Evolutionary conservation across 2,113 vertebrate species (phyloP), one percentile per base, ranked within the genome.

Genomic region (Deroptyus accipitrinus): DNA sequence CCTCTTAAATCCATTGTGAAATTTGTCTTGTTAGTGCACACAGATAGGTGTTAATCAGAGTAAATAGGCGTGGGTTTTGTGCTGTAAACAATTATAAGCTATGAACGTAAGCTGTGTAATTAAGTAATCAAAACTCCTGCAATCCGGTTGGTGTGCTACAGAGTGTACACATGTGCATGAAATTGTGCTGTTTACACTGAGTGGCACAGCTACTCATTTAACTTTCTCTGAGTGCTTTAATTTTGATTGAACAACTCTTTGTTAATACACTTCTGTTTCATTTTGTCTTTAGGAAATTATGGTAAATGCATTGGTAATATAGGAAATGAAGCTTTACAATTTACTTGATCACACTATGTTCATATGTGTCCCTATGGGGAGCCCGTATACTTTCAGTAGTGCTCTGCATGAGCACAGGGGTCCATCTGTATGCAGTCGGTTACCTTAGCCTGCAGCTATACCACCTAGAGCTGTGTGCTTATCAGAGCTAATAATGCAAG

Each of bases 361-460:
- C 70, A 14, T 94, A 17, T 41, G 61, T 90, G 49, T 94, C 93
- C 70, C 94, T 73, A 87, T 82, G 81, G 95, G 96, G 95, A 95
- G 93, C 91, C 95, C 93, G 74, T 79, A 5, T 66, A 66, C 67
- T 83, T 94, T 96, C 62, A 95, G 14, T 85, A 88, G 91, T 62
- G 87, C 95, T 95, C 96, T 94, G 94, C 82, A 1, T 94, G 95
- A 92, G 77, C 81, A 4, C 33, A 2, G 89, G 83, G 83, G 39
- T 94, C 93, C 96, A 97, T 97, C 96, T 97, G 95, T 94, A 91
- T n/a, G 55, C 87, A 83, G 93, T 22, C 74, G 6, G 11, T 83
- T 92, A 33, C 93, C 78, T 76, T 95, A 87, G 93, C 94, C 94
- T 96, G 89, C 89, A 95, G 96, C 96, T 94, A 95, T 89, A 94